Conservation (phyloP, 2,888 invertebrate species). For the Mimas tiliae region DNA sequence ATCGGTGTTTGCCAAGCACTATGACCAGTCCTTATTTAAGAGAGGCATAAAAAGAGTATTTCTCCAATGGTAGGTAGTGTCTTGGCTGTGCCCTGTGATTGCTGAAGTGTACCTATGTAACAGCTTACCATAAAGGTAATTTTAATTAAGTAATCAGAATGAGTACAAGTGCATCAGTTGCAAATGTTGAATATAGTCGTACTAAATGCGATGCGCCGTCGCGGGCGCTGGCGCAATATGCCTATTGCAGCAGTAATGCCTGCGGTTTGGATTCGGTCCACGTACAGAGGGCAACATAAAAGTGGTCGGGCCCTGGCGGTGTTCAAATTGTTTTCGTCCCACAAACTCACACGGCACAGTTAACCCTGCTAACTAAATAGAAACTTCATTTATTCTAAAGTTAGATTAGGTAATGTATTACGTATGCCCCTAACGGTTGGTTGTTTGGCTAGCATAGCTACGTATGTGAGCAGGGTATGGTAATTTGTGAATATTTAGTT, state of each 20-base stretch:
- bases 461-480: background rate
- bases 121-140: too few species aligned
- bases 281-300: conserved; percentile 70
- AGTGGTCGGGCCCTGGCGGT: conserved; percentile 64
- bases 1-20: too few species aligned
- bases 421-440: background rate
- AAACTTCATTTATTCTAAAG: conserved; percentile 52
- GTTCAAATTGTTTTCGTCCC: conserved; percentile 74
- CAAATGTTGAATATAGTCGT: conserved; percentile 51
- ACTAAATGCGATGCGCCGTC: conserved; percentile 56
- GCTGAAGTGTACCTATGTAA: too few species aligned
- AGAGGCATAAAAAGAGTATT: too few species aligned
- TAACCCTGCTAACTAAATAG: conserved; percentile 50
- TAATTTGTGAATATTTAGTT: conserved; percentile 8
- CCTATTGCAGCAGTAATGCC: conserved; percentile 71
- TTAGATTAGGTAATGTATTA: conserved; percentile 39
- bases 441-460: conserved; percentile 2
- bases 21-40: too few species aligned
- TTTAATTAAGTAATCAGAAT: too few species aligned
- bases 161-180: background rate
- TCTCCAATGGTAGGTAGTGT: too few species aligned
- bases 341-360: conserved; percentile 60
- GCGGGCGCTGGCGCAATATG: conserved; percentile 60
- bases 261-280: conserved; percentile 77
- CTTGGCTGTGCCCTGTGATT: too few species aligned